Evolutionary conservation across 2,113 vertebrate genomes (phyloP).

Genomic region (Clarias gariepinus): DNA sequence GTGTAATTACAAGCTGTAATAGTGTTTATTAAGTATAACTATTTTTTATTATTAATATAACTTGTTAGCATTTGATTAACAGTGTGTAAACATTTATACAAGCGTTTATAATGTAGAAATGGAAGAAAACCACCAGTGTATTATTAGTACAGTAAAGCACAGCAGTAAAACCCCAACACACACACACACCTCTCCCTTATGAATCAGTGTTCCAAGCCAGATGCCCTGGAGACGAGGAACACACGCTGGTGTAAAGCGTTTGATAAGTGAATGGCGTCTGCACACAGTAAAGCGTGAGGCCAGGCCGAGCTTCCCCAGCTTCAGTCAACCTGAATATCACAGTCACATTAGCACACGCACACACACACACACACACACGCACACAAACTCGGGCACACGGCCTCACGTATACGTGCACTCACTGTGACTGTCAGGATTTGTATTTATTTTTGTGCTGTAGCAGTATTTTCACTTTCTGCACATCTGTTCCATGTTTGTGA

Average conservation of each 20-base stretch:
- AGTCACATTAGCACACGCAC: background rate
- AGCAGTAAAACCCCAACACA: background rate
- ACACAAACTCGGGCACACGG: background rate
- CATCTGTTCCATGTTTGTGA: constrained; percentile 27
- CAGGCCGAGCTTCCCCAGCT: background rate
- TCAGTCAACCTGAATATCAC: background rate
- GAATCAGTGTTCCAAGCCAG: background rate
- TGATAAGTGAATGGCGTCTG: constrained; percentile 18
- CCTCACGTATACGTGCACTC: background rate
- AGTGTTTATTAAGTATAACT: background rate
- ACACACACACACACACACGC: constrained; percentile 8
- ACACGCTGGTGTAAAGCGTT: constrained; percentile 1
- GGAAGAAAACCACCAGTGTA: background rate
- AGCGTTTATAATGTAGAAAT: background rate
- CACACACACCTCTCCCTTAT: background rate
- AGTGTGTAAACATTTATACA: background rate
- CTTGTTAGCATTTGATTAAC: background rate
- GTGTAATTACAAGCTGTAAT: background rate
- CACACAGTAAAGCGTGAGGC: background rate
- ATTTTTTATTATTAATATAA: background rate
- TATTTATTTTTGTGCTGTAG: background rate
- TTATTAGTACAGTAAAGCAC: background rate
- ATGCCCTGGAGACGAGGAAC: background rate
- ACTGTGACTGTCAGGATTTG: background rate
- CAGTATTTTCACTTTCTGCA: background rate